Evolutionary conservation across 2,888 invertebrate genomes (phyloP), one percentile per base, ranked within the genome.

Genomic region (Corbicula japonica): DNA sequence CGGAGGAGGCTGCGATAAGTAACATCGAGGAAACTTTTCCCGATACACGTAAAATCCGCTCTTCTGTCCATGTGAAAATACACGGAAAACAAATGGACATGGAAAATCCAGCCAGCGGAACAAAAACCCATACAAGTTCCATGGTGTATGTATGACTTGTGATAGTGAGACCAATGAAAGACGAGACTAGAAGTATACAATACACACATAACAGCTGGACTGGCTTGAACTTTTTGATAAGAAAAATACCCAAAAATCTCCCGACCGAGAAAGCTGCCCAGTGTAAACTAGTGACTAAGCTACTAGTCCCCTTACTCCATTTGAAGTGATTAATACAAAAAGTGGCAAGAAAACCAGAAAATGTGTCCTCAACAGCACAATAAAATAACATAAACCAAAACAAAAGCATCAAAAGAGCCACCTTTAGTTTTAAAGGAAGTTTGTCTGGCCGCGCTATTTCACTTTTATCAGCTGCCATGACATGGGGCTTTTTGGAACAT

Each of bases 201-300:
- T 93, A 92, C 2, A 85, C 76, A 18, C 91, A 79, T n/a, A 94
- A 80, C 88, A 94, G 91, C 21, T 88, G 84, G 2, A 90, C 86
- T 1, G 93, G 92, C 32, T 85, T 89, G 34, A 93, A 84, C 48
- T 89, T 87, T 30, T 88, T 89, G 0, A 93, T 90, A 30, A 83
- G 63, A 73, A 83, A 80, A 34, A 83, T 83, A 10, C 83, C 83
- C 2, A 60, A 58, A 73, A 80, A 80, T 38, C 83, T 48, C 0
- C 83, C 83, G 21, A 78, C 26, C 23, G 78, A 65, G 58, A 80
- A 83, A 21, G 69, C 72, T 5, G 70, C 60, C 80, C 80, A 83
- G 41, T 78, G 63, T 2, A 70, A 18, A 35, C 80, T 76, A 1
- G 80, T 80, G 0, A 80, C 83, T 44, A 46, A 66, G 28, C 73